Base-by-base conservation (phyloP, 2,888 invertebrate genomes). In the Gastrophysa polygoni region DNA sequence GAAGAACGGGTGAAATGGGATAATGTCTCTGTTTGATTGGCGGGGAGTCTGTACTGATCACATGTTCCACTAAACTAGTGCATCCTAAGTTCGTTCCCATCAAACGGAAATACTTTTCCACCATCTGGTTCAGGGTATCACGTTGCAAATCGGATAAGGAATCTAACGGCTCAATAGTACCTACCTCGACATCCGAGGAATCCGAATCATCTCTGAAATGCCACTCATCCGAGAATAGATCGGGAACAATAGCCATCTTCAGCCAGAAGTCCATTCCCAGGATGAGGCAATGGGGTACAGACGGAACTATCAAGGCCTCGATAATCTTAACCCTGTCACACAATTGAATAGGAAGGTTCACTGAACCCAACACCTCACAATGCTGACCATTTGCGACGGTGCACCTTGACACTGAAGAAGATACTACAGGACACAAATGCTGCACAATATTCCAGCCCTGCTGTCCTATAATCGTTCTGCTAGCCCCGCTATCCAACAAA, bases 401-500 rank as follows among this genome's bases (percentile, higher is more conserved):
- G 24, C 24, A 48, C 21, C 21, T 48, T 11, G 24, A 21, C 4
- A 14, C 28, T 3, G 10, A 0, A 0, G 48, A 24, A 14, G 8
- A 7, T 14, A 7, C 24, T 21, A 48, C 11, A 14, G 6, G n/a
- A 14, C 17, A 59, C 21, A 38, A 14, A 10, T 20, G 11, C 10
- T 34, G 10, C 17, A 57, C 8, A 10, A 49, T 20, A 14, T 49
- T 17, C 57, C 57, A 65, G 7, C 62, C 58, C 14, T 44, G 14
- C 6, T 44, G 32, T n/a, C 66, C 66, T 34, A 61, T 17, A 2
- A 66, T 28, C 1, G 64, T 66, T 10, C 60, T 52, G 4, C 62
- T 54, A 11, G 63, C 60, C 6, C 64, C 66, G 24, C 60, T 60
- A 48, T 64, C 65, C 11, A 63, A 55, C 10, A 68, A 43, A 14